Base-by-base conservation (phyloP, 2,113 vertebrate species). In the Ochotona princeps region DNA sequence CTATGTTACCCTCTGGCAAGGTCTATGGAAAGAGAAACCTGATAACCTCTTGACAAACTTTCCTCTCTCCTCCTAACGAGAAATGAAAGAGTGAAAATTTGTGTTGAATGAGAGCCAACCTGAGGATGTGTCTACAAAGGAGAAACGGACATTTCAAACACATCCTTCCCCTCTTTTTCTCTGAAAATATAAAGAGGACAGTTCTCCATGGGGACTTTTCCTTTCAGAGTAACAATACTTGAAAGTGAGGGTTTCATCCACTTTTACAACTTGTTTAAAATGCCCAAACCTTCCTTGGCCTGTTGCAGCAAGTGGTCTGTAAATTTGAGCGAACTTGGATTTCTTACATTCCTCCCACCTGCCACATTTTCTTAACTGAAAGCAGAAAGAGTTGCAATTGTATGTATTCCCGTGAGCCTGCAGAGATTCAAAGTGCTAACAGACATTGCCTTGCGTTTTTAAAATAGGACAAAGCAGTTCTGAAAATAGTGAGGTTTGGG, bases 401-500 rank as follows among this genome's bases (percentile, higher is more conserved):
- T 94, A 38, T 87, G 26, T 7, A 1, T 96, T 96, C 95, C 90
- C 81, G 4, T 69, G 89, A 95, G 75, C 65, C 93, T 85, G 78
- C 47, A 87, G 14, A n/a, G 93, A 89, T 94, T 96, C 90, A 92
- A 76, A 74, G 84, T 97, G 95, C 95, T 86, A 95, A 87, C 23
- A 94, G 66, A 92, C 60, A 84, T 83, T 94, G 78, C 82, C 97
- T 96, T 92, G 92, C 13, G 17, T 97, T 97, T 97, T 97, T 91
- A 80, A 97, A 97, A 94, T 96, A 95, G 93, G 92, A 97, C 93
- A 97, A 93, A 93, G 70, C 70, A 87, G 69, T 18, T 2, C 96
- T 96, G 94, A 95, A 98, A 98, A 97, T 95, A 79, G 93, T 93
- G 83, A 97, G 67, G 57, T 51, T 97, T 97, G 83, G 91, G 38